Evolutionary conservation across 1,140 invertebrate genomes (phyloP).

Genomic region (Mamestra configurata): DNA sequence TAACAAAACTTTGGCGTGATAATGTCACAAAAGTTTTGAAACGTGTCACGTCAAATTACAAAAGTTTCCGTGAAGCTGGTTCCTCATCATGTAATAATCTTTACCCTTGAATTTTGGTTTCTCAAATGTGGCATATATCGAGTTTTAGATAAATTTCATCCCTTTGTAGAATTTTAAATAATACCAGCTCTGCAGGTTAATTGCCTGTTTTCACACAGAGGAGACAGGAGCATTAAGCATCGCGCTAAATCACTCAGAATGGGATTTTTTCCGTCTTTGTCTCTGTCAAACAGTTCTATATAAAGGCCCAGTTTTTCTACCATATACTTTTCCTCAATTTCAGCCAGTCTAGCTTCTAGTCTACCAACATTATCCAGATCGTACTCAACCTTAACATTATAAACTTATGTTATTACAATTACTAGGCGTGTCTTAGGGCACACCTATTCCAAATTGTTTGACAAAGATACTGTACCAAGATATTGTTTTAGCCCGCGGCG

Average conservation of each 20-base stretch:
- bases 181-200: too few relatives aligned
- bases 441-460: slow-evolving; percentile 26
- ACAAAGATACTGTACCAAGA: not conserved
- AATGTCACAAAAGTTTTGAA: not conserved
- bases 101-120: not conserved
- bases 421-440: slow-evolving; percentile 1
- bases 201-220: too few relatives aligned
- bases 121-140: not conserved
- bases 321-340: not conserved
- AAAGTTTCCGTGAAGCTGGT: not conserved
- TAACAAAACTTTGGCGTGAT: not conserved
- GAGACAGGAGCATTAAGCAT: too few relatives aligned
- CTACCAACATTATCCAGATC: not conserved
- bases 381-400: not conserved
- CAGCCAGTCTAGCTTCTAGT: not conserved
- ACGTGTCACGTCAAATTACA: not conserved
- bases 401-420: slow-evolving; percentile 1
- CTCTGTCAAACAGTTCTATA: too few relatives aligned
- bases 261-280: too few relatives aligned
- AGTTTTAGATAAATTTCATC: too few relatives aligned
- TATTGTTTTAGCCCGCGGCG: slow-evolving; percentile 15
- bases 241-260: too few relatives aligned
- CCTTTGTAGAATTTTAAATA: too few relatives aligned
- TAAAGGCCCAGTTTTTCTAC: too few relatives aligned
- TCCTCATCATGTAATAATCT: not conserved